Base-by-base conservation (phyloP, 1,140 invertebrate species). In the Plutomurus gul region DNA sequence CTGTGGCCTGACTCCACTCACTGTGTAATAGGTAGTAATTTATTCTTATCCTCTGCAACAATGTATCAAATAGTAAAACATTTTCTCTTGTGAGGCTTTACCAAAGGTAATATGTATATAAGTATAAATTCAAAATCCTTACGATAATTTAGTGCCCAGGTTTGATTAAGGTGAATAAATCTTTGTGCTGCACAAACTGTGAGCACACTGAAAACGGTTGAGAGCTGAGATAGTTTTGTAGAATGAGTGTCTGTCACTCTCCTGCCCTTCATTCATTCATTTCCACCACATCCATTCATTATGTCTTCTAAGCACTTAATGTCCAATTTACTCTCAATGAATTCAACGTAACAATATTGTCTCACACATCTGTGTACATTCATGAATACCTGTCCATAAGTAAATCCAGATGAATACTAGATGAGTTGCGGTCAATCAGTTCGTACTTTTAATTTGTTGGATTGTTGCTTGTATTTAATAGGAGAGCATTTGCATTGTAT, bases 181-280 rank as follows among this genome's bases (percentile, higher is more conserved):
- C 30, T 65, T 65, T 65, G n/a, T 65, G 13, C 4, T 13, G 56
- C 30, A 27, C n/a, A 65, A 10, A 65, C 39, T 43, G n/a, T 39
- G 13, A 8, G 2, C 11, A 65, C 56, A 65, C 27, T n/a, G n/a
- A 10, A 43, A 25, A 65, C 27, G 27, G 56, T 33, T 65, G 18
- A 65, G 36, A 65, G 13, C 56, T 30, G 27, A 65, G 56, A n/a
- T n/a, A n/a, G n/a, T n/a, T n/a, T n/a, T 65, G 56, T 65, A 5
- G 13, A 65, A 36, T 30, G 56, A 65, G 27, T 30, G 27, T 30
- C 56, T 65, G 56, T 65, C 56, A 65, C 56, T 65, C 36, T 65
- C 56, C 36, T 65, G 56, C 56, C 56, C 56, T 65, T 65, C 56
- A 33, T 30, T 65, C 56, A 65, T 65, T 65, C 56, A 65, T 65